Conservation (phyloP, 2,113 vertebrate species). For the Geococcyx californianus region DNA sequence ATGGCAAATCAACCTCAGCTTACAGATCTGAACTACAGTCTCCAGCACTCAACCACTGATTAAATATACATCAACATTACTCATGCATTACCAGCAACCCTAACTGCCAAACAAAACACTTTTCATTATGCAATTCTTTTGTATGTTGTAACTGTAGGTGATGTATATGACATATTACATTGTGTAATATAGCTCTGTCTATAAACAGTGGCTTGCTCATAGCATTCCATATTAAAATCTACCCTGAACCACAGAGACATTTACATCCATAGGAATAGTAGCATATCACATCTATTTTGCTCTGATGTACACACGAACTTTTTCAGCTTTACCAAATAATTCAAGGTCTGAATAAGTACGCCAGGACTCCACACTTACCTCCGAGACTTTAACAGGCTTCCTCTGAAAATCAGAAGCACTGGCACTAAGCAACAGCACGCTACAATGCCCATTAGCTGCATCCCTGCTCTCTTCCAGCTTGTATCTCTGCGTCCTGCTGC, state of each 20-base stretch:
- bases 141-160: not conserved
- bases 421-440: not conserved
- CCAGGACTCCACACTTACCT: not conserved
- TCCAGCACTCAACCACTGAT: not conserved
- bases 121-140: not conserved
- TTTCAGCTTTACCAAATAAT: not conserved
- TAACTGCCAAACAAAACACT: not conserved
- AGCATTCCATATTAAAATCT: not conserved
- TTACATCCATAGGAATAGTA: not conserved
- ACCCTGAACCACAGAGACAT: not conserved
- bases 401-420: not conserved
- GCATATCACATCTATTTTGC: not conserved
- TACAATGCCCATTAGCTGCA: not conserved
- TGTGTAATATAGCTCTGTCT: not conserved
- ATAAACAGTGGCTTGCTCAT: not conserved
- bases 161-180: not conserved
- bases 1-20: not conserved
- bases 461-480: not conserved
- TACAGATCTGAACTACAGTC: not conserved
- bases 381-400: not conserved
- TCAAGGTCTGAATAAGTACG: not conserved
- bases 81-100: not conserved
- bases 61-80: not conserved
- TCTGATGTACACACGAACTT: rapidly evolving
- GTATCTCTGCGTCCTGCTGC: not conserved